phyloP scores from a whole-genome alignment of 2,888 invertebrate species.

The Tachina fera region DNA sequence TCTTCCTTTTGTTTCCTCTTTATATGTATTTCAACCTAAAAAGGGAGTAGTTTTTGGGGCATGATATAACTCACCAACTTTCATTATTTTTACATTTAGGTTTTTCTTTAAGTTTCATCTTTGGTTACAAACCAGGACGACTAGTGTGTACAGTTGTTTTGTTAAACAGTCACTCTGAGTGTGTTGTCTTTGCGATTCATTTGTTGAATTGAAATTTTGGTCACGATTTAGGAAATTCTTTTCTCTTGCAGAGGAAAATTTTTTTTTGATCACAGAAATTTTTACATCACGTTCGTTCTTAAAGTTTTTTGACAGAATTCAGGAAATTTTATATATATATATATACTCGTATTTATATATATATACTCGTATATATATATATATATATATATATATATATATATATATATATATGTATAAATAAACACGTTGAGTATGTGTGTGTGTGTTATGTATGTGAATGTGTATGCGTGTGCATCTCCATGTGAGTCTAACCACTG shows the following conservation, averaged over 20 bases:
- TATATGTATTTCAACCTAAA: background rate
- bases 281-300: conserved; percentile 80
- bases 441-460: conserved; percentile 16
- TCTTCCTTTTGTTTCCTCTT: conserved; percentile 9
- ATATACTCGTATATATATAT: too few relatives aligned
- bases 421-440: too few relatives aligned
- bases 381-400: too few relatives aligned
- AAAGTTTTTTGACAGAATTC: conserved; percentile 75
- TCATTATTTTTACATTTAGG: conserved; percentile 49
- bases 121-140: background rate
- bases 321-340: background rate
- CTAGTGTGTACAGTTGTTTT: background rate
- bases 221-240: conserved; percentile 79
- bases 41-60: conserved; percentile 4
- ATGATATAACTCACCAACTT: conserved; percentile 30
- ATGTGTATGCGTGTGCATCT: background rate
- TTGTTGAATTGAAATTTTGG: conserved; percentile 76
- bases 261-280: conserved; percentile 79
- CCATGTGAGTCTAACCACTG: background rate
- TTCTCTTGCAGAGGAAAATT: background rate
- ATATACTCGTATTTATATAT: too few relatives aligned
- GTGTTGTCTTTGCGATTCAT: conserved; percentile 67
- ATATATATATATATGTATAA: too few relatives aligned
- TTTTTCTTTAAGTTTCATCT: conserved; percentile 27
- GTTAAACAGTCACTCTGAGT: background rate